These are phyloP conservation scores for Drosophila mercatorum DNA, from an alignment of 2,888 invertebrate species.

Conservation along the genomic window DNA sequence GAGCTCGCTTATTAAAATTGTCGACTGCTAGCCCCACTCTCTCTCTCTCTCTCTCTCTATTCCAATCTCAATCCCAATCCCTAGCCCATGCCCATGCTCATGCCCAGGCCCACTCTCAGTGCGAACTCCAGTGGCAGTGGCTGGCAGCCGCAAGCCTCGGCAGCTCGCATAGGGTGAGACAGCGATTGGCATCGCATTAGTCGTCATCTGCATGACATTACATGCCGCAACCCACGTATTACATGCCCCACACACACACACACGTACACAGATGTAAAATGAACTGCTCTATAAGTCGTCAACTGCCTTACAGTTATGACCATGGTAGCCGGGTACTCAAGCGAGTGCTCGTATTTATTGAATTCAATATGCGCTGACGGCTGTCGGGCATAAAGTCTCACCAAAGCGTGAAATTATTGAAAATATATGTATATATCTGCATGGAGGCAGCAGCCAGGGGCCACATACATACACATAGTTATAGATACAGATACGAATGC, in stretches of 20 bases:
- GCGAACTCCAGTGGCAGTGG: neutral
- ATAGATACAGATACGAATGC: slow-evolving; percentile 8
- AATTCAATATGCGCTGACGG: slow-evolving; percentile 70
- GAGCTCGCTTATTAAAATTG: slow-evolving; percentile 76
- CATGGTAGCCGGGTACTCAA: slow-evolving; percentile 35
- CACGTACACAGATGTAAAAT: slow-evolving; percentile 43
- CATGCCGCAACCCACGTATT: slow-evolving; percentile 78
- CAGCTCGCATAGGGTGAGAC: neutral
- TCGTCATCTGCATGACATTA: slow-evolving; percentile 81
- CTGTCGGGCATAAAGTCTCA: slow-evolving; percentile 61
- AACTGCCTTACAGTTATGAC: slow-evolving; percentile 60
- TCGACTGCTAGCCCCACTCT: slow-evolving; percentile 43
- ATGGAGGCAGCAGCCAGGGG: slow-evolving; percentile 4
- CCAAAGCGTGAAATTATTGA: slow-evolving; percentile 79
- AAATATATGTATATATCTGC: slow-evolving; percentile 23
- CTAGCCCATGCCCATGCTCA: neutral
- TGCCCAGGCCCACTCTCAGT: neutral
- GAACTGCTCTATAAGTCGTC: slow-evolving; percentile 64
- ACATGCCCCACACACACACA: slow-evolving; percentile 51
- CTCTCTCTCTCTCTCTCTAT: neutral
- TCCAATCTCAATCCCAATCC: slow-evolving; percentile 1
- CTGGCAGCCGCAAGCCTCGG: neutral
- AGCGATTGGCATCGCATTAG: slow-evolving; percentile 72
- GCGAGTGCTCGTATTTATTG: slow-evolving; percentile 63
- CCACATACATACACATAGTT: slow-evolving; percentile 16